Evolutionary conservation across 2,797 vertebrate genomes (phyloP).

Genomic region (Prionace glauca): DNA sequence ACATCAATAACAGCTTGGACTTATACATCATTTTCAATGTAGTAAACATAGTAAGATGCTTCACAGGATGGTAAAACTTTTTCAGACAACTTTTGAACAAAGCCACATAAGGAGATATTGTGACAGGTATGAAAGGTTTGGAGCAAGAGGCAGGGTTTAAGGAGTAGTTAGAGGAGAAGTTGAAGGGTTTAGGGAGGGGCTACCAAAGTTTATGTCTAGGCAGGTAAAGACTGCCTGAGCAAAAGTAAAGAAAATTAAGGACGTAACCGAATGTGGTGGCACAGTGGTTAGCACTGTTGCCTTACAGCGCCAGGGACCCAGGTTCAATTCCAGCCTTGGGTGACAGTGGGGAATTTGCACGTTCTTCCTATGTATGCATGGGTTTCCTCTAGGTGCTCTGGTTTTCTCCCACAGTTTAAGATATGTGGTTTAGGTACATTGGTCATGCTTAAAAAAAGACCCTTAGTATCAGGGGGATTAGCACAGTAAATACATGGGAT

Average conservation of each 20-base stretch:
- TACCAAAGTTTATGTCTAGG: background rate
- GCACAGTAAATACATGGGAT: too few species aligned
- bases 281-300: too few species aligned
- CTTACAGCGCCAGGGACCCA: too few species aligned
- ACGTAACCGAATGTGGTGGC: too few species aligned
- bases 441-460: too few species aligned
- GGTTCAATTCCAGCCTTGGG: too few species aligned
- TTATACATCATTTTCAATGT: background rate
- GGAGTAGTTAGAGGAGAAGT: background rate
- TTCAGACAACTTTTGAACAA: background rate
- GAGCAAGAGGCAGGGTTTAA: background rate
- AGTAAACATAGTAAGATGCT: background rate
- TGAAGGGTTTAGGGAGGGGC: background rate
- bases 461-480: too few species aligned
- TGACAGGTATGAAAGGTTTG: background rate
- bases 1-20: background rate
- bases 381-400: too few species aligned
- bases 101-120: background rate
- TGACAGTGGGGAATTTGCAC: too few species aligned
- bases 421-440: too few species aligned
- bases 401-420: too few species aligned
- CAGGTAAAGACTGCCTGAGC: background rate
- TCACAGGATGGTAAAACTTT: background rate
- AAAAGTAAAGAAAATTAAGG: background rate
- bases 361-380: too few species aligned